phyloP scores from a whole-genome alignment of 2,888 invertebrate species.

The Drosophila antonietae region DNA sequence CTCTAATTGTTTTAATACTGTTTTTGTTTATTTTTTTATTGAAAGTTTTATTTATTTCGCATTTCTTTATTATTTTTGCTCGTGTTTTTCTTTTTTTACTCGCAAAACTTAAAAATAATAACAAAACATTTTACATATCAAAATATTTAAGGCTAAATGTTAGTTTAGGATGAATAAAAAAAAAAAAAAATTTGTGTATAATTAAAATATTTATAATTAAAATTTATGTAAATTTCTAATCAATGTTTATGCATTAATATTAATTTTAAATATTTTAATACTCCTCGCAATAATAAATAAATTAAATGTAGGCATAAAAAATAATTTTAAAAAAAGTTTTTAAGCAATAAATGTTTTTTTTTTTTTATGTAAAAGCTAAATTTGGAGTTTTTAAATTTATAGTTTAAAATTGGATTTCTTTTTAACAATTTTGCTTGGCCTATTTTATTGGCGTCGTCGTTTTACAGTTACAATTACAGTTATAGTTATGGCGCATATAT shows the following conservation, averaged over 20 bases:
- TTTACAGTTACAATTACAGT: conserved; percentile 44
- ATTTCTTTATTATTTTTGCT: conserved; percentile 23
- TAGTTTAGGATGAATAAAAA: conserved; percentile 32
- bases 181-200: conserved; percentile 21
- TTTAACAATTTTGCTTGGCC: conserved; percentile 50
- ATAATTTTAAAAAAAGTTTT: neutral
- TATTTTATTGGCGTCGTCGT: conserved; percentile 42
- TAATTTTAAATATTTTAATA: conserved; percentile 22
- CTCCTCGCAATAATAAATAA: conserved; percentile 46
- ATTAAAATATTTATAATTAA: conserved; percentile 14
- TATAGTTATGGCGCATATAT: conserved; percentile 51
- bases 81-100: conserved; percentile 25
- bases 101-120: conserved; percentile 75
- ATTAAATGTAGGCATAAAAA: conserved; percentile 31
- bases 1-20: conserved; percentile 36
- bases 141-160: conserved; percentile 33
- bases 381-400: conserved; percentile 22
- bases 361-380: conserved; percentile 27
- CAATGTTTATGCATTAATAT: conserved; percentile 11
- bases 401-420: conserved; percentile 22
- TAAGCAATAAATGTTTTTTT: conserved; percentile 9
- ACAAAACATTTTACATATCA: conserved; percentile 69
- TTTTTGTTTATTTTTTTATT: conserved; percentile 18
- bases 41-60: conserved; percentile 43
- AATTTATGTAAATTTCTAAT: conserved; percentile 9